Evolutionary conservation across 1,140 invertebrate genomes (phyloP).

Genomic region (Ridgeia piscesae): DNA sequence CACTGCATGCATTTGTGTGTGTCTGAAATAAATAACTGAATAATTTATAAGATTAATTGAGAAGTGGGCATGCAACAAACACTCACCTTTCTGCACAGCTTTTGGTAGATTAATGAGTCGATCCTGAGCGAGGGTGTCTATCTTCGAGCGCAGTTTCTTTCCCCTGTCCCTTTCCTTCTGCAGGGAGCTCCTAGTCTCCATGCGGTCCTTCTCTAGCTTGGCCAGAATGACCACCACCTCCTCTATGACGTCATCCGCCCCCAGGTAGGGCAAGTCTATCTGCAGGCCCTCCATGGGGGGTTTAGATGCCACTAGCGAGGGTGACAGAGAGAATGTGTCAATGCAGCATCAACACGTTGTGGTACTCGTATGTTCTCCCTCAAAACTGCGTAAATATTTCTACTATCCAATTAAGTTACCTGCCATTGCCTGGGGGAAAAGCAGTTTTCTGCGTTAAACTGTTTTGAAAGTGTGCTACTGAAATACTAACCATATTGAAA

Average conservation of each 20-base stretch:
- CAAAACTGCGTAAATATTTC: too few species aligned
- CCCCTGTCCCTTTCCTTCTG: slow-evolving; percentile 41
- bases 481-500: too few species aligned
- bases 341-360: too few species aligned
- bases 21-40: too few species aligned
- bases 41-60: too few species aligned
- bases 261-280: slow-evolving; percentile 43
- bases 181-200: slow-evolving; percentile 41
- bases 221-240: slow-evolving; percentile 50
- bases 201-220: slow-evolving; percentile 48
- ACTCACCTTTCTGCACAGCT: slow-evolving; percentile 51
- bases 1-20: background rate
- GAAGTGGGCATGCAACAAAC: slow-evolving; percentile 1
- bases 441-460: too few species aligned
- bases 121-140: slow-evolving; percentile 43
- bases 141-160: slow-evolving; percentile 42
- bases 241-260: slow-evolving; percentile 51
- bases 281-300: background rate
- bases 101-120: slow-evolving; percentile 46
- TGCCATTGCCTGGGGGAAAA: too few species aligned
- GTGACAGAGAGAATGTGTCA: background rate
- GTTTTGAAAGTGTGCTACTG: too few species aligned
- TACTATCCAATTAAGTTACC: too few species aligned
- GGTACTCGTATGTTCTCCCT: too few species aligned
- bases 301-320: background rate